Base-by-base conservation (phyloP, 1,140 invertebrate species). In the Drosophila orosa region DNA sequence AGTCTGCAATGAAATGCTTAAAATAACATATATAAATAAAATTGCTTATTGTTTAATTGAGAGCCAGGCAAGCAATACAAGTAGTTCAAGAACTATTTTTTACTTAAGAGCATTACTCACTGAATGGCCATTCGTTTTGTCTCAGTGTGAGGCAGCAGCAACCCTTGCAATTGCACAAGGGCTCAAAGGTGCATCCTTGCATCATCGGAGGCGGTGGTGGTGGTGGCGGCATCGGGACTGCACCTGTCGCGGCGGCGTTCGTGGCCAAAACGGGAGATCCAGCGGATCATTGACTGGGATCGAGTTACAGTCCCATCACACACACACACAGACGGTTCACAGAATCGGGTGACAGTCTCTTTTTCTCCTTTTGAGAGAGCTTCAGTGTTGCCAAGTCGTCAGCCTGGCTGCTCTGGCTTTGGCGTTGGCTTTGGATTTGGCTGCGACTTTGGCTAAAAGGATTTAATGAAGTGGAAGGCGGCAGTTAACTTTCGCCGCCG, bases 381-480 rank as follows among this genome's bases (percentile, higher is more conserved):
- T 33, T n/a, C 22, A 19, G 42, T 48, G 37, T 55, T 40, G 57
- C 39, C 74, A 61, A 78, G 55, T 58, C 74, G 74, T 77, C 73
- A 67, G 45, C 39, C 27, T 75, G 73, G 73, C 74, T 76, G 52
- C 71, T 37, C 54, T 54, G 59, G 61, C 61, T 44, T 3, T 42
- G 39, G 4, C 39, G 9, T 25, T 24, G 15, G 29, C 48, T 54
- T 48, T 22, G 40, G 22, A 62, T 31, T 58, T 65, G 76, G 54
- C 68, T 85, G 45, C 15, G 3, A 45, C 68, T 17, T 58, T 61
- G 75, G 71, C 68, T 85, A 85, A 85, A 85, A 71, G 82, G 81
- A 76, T 56, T 83, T 83, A 87, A 87, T 87, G 84, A 87, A 87
- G 79, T 87, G 84, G 80, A 87, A 87, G 83, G 74, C 79, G 84